A percentile compares a stretch with the other conserved stretches of the same genome.
Conservation (phyloP, 2,797 vertebrate genomes). For the Gymnoscopelus microlampas region DNA sequence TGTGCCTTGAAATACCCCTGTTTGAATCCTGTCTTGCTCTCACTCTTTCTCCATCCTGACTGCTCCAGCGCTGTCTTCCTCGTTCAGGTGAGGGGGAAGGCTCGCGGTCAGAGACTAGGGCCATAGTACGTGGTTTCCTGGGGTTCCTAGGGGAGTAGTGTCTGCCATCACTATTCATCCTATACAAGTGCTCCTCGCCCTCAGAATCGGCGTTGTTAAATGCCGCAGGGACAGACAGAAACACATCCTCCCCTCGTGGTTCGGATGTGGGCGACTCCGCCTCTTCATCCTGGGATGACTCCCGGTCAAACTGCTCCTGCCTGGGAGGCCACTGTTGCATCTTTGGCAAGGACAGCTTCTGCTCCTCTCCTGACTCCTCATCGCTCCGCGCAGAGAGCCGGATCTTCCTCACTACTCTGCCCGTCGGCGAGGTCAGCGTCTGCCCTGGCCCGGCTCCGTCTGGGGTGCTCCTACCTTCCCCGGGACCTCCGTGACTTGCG, state of each 20-base stretch:
- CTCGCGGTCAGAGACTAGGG: slow-evolving; percentile 39
- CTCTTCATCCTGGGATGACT: slow-evolving; percentile 72
- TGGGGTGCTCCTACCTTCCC: slow-evolving; percentile 36
- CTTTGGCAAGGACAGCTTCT: slow-evolving; percentile 50
- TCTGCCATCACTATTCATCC: slow-evolving; percentile 39
- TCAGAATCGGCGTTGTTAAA: slow-evolving; percentile 68
- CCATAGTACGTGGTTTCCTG: slow-evolving; percentile 46
- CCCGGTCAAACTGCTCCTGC: slow-evolving; percentile 63
- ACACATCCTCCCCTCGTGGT: slow-evolving; percentile 63
- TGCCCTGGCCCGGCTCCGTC: slow-evolving; percentile 49
- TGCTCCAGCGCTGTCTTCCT: slow-evolving; percentile 47
- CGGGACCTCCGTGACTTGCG: slow-evolving; percentile 28
- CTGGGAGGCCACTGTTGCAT: slow-evolving; percentile 55
- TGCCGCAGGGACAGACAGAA: slow-evolving; percentile 68
- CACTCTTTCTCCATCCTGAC: slow-evolving; percentile 42
- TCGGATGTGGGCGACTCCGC: slow-evolving; percentile 61
- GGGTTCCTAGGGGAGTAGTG: slow-evolving; percentile 42
- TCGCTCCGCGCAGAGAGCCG: slow-evolving; percentile 68
- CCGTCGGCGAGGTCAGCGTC: slow-evolving; percentile 52
- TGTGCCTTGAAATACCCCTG: slow-evolving; percentile 34
- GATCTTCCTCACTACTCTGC: slow-evolving; percentile 72
- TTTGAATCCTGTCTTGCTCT: slow-evolving; percentile 41
- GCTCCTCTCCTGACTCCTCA: slow-evolving; percentile 60
- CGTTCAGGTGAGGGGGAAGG: slow-evolving; percentile 59
- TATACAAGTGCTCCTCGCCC: slow-evolving; percentile 47